Conservation (phyloP, 2,888 invertebrate genomes). For the Orthosia gothica region DNA sequence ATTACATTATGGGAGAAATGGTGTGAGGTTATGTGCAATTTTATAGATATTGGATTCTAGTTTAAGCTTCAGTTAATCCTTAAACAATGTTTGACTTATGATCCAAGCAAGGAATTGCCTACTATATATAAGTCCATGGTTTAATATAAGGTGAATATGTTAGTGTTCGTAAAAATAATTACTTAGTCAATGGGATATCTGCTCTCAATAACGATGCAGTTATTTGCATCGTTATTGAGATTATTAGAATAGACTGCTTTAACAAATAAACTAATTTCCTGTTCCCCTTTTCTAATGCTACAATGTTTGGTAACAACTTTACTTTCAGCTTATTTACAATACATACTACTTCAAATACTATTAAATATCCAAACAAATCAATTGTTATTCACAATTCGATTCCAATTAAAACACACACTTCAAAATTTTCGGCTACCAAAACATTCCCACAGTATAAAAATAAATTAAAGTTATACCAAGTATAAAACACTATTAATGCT, state of each 20-base stretch:
- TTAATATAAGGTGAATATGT: too few species aligned
- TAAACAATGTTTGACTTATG: background rate
- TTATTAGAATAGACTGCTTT: too few species aligned
- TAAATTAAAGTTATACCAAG: conserved; percentile 71
- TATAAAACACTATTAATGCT: conserved; percentile 68
- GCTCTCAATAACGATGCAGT: too few species aligned
- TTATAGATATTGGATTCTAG: background rate
- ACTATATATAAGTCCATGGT: too few species aligned
- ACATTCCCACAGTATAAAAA: conserved; percentile 75
- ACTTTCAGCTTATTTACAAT: background rate
- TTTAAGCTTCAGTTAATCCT: background rate
- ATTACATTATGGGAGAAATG: conserved; percentile 25
- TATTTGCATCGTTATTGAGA: too few species aligned
- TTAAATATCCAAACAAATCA: conserved; percentile 35
- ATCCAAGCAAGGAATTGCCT: background rate
- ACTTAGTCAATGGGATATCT: too few species aligned
- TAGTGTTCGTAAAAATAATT: too few species aligned
- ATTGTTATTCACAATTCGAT: conserved; percentile 36
- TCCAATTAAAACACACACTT: conserved; percentile 58
- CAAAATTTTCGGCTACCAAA: conserved; percentile 54
- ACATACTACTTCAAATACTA: conserved; percentile 8
- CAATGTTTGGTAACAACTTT: background rate
- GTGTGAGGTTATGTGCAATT: too few species aligned
- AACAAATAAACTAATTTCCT: background rate
- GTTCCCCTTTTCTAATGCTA: background rate